Percentiles rank a stretch among this genome's conserved stretches.
Evolutionary conservation across 2,888 invertebrate genomes (phyloP).

Genomic region (Epinotia bilunana): DNA sequence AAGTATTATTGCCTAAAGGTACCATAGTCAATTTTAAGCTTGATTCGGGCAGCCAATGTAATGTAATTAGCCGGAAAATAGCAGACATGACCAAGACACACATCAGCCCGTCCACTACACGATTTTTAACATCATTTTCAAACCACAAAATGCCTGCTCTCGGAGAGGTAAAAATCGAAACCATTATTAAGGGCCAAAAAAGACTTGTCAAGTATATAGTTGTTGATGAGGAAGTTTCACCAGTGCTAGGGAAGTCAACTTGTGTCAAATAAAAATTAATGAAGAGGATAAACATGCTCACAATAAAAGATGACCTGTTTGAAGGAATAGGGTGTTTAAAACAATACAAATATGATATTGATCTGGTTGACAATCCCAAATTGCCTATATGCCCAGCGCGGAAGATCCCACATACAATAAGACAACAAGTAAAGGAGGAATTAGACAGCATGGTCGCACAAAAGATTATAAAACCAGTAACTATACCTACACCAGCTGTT

Average conservation of each 20-base stretch:
- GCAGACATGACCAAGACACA: neutral
- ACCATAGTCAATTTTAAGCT: slow-evolving; percentile 24
- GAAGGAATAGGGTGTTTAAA: slow-evolving; percentile 22
- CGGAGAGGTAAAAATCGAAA: slow-evolving; percentile 21
- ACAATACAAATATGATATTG: slow-evolving; percentile 28
- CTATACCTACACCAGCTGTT: slow-evolving; percentile 34
- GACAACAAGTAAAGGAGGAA: slow-evolving; percentile 28
- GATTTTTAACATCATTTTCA: slow-evolving; percentile 26
- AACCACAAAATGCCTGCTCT: slow-evolving; percentile 19
- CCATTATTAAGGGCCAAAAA: slow-evolving; percentile 1
- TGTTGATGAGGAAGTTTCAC: slow-evolving; percentile 2
- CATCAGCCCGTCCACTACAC: slow-evolving; percentile 21
- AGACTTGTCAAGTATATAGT: slow-evolving; percentile 13
- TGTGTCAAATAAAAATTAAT: slow-evolving; percentile 1
- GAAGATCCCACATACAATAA: slow-evolving; percentile 31
- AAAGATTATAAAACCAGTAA: slow-evolving; percentile 2
- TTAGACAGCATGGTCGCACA: slow-evolving; percentile 25
- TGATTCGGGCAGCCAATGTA: slow-evolving; percentile 40
- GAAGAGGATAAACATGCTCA: neutral
- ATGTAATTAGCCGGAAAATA: slow-evolving; percentile 23
- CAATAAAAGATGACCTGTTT: slow-evolving; percentile 18
- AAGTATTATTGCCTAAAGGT: slow-evolving; percentile 8
- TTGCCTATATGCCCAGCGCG: slow-evolving; percentile 7
- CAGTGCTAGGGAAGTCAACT: neutral
- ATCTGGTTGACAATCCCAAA: slow-evolving; percentile 20